Percentiles rank a stretch among this genome's conserved stretches.
Evolutionary conservation across 2,113 vertebrate genomes (phyloP).

Genomic region (Guaruba guarouba): DNA sequence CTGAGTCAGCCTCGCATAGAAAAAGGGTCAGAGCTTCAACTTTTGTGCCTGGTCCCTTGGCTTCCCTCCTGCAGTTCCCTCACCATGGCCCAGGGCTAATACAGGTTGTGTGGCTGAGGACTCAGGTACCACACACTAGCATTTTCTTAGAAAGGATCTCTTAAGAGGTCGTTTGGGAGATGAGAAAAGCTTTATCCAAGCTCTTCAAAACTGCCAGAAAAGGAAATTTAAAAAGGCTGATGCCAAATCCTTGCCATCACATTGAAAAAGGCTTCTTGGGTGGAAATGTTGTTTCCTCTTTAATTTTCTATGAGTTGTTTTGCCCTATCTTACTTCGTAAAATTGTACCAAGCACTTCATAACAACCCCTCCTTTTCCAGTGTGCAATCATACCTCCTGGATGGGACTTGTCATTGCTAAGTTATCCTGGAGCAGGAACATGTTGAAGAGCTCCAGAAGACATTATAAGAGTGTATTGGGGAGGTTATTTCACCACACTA

Average conservation of each 20-base stretch:
- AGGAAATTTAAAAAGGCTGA: background rate
- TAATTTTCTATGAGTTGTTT: background rate
- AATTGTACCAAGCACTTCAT: background rate
- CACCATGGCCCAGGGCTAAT: background rate
- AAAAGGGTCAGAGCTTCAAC: background rate
- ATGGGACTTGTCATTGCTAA: background rate
- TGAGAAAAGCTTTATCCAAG: background rate
- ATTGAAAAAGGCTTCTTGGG: accelerated
- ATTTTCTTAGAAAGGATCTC: background rate
- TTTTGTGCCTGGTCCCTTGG: background rate
- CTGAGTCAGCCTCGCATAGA: background rate
- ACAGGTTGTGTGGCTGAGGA: background rate
- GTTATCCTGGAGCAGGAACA: background rate
- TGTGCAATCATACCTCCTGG: background rate
- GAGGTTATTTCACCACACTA: background rate
- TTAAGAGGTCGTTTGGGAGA: background rate
- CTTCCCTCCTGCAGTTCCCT: background rate
- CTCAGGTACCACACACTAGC: background rate
- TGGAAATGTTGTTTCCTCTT: background rate
- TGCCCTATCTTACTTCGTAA: background rate
- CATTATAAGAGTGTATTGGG: background rate
- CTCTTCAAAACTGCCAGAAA: background rate
- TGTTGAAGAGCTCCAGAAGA: background rate
- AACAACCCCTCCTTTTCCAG: background rate
- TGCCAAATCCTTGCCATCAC: background rate